Evolutionary conservation across 2,888 invertebrate genomes (phyloP).

Genomic region (Acrocyrtus sp.): DNA sequence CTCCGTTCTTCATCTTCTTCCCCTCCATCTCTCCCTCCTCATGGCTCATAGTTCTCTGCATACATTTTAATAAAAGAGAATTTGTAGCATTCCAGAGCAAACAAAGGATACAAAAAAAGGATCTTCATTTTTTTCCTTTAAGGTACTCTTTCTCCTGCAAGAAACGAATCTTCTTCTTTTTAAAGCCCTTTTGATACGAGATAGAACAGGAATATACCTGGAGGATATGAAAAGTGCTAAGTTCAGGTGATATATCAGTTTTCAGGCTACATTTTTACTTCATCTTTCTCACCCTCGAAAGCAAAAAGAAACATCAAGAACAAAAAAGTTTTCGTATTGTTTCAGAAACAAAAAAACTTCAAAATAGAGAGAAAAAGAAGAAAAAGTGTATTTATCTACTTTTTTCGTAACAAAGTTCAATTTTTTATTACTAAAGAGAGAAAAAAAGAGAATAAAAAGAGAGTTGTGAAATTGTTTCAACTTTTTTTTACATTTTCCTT

Average conservation of each 20-base stretch:
- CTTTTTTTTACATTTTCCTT: not conserved
- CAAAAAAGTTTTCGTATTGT: not conserved
- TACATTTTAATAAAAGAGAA: slow-evolving; percentile 2
- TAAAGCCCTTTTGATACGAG: not conserved
- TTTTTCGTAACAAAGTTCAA: not conserved
- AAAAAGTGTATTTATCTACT: too few species aligned
- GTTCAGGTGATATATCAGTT: not conserved
- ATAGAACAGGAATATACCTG: slow-evolving; percentile 14
- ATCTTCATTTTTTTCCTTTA: slow-evolving; percentile 1
- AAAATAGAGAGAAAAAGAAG: not conserved
- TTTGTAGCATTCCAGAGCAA: not conserved
- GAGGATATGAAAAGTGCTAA: slow-evolving; percentile 8
- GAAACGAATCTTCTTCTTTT: not conserved
- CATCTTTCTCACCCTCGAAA: too few species aligned
- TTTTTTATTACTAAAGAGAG: too few species aligned
- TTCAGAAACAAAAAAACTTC: not conserved
- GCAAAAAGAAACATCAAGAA: not conserved
- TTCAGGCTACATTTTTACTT: not conserved
- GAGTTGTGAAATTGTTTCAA: not conserved
- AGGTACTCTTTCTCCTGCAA: not conserved
- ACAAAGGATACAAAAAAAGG: not conserved
- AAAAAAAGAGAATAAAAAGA: not conserved
- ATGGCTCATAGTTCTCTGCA: too few species aligned
- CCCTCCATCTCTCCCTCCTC: too few species aligned
- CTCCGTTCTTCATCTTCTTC: not conserved